These are phyloP conservation scores for Nasonovia ribisnigri DNA, from an alignment of 2,888 invertebrate species.

Conservation along the genomic window DNA sequence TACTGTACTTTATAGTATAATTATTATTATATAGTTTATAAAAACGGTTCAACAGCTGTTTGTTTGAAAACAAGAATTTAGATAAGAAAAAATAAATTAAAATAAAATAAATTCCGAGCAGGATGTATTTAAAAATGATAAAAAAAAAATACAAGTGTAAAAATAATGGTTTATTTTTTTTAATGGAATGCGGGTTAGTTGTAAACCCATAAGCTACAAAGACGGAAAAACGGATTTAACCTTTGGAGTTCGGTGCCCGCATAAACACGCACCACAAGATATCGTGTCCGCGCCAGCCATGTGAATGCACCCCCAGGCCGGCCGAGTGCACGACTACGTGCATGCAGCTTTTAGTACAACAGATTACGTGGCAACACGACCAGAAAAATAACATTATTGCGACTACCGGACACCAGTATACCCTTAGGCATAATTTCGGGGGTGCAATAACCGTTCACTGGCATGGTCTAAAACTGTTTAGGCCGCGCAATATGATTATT, in stretches of 20 bases:
- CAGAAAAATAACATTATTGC: neutral
- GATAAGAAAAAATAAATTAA: conserved; percentile 33
- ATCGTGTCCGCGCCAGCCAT: neutral
- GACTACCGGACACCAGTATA: neutral
- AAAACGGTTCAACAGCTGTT: neutral
- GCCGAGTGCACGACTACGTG: neutral
- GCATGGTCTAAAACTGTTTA: neutral
- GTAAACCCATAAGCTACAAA: conserved; percentile 11
- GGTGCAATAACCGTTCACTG: neutral
- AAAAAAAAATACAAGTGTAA: neutral
- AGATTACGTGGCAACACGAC: neutral
- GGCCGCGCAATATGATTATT: neutral
- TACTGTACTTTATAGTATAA: neutral
- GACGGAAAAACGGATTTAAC: conserved; percentile 40
- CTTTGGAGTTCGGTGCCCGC: conserved; percentile 11
- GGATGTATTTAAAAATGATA: conserved; percentile 4
- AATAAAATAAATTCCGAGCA: neutral
- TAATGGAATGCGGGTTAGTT: conserved; percentile 14
- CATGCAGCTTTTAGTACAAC: neutral
- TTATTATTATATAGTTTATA: neutral
- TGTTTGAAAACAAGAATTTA: neutral
- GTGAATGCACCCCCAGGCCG: neutral
- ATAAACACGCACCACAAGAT: neutral
- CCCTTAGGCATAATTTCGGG: neutral
- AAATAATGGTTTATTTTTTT: conserved; percentile 6